These are phyloP conservation scores for Ancistrus triradiatus DNA, from an alignment of 2,113 vertebrate genomes.

Conservation along the genomic window DNA sequence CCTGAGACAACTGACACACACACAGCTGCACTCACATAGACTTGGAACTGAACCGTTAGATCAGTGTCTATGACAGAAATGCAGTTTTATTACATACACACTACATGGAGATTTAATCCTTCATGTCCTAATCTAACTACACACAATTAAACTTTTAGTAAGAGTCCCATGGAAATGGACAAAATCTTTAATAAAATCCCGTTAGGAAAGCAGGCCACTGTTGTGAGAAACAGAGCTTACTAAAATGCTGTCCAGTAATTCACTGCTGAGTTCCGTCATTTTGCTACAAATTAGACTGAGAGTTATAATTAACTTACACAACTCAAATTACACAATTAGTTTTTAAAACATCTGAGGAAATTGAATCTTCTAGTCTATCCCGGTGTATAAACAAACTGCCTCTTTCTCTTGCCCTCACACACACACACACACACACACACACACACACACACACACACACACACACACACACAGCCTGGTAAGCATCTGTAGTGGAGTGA, in stretches of 20 bases:
- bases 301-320: background rate
- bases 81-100: too few relatives aligned
- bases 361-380: background rate
- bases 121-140: constrained; percentile 13
- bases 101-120: background rate
- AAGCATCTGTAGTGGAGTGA: constrained; percentile 9
- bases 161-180: background rate
- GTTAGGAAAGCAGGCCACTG: too few relatives aligned
- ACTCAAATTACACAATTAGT: background rate
- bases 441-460: constrained; percentile 3
- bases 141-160: background rate
- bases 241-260: background rate
- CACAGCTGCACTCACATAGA: background rate
- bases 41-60: background rate
- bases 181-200: background rate
- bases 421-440: background rate
- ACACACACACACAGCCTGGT: constrained; percentile 2
- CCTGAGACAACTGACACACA: constrained; percentile 5
- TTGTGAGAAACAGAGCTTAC: background rate
- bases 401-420: background rate
- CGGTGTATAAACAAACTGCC: background rate
- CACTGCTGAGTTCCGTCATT: background rate
- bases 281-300: background rate
- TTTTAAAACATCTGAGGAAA: too few relatives aligned
- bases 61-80: background rate